phyloP scores from a whole-genome alignment of 2,888 invertebrate genomes.

The Laspeyria flexula region DNA sequence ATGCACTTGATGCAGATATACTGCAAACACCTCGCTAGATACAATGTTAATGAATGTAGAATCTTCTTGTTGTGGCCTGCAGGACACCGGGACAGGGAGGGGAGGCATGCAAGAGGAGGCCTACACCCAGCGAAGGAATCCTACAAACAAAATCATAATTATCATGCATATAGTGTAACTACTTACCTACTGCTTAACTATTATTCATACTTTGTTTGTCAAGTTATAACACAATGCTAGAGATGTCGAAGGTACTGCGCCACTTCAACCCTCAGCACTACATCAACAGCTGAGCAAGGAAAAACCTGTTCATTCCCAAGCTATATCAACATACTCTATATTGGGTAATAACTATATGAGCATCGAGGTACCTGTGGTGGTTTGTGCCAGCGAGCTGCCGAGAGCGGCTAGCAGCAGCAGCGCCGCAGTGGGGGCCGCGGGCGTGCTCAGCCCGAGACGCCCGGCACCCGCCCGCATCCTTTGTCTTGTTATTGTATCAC shows the following conservation, averaged over 20 bases:
- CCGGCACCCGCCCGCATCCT: slow-evolving; percentile 28
- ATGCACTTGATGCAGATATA: too few species aligned
- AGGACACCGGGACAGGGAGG: slow-evolving; percentile 5
- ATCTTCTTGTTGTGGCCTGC: slow-evolving; percentile 2
- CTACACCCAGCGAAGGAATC: slow-evolving; percentile 5
- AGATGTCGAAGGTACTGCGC: too few species aligned
- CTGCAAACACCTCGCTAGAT: not conserved
- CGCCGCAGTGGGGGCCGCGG: slow-evolving; percentile 17
- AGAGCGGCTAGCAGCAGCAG: slow-evolving; percentile 34
- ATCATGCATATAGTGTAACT: not conserved
- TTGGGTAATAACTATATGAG: too few species aligned
- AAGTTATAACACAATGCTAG: too few species aligned
- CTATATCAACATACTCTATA: too few species aligned
- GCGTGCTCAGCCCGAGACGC: slow-evolving; percentile 25
- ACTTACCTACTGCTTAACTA: not conserved
- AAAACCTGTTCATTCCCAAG: too few species aligned
- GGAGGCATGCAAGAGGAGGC: slow-evolving; percentile 17
- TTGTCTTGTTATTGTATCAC: slow-evolving; percentile 27
- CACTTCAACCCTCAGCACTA: too few species aligned
- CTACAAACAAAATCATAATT: slow-evolving; percentile 12
- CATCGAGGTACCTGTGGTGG: slow-evolving; percentile 9
- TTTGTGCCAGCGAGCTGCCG: not conserved
- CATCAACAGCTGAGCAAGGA: too few species aligned
- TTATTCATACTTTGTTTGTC: not conserved
- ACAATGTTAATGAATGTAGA: not conserved